phyloP scores from a whole-genome alignment of 2,113 vertebrate species.

The Proteles cristata region DNA sequence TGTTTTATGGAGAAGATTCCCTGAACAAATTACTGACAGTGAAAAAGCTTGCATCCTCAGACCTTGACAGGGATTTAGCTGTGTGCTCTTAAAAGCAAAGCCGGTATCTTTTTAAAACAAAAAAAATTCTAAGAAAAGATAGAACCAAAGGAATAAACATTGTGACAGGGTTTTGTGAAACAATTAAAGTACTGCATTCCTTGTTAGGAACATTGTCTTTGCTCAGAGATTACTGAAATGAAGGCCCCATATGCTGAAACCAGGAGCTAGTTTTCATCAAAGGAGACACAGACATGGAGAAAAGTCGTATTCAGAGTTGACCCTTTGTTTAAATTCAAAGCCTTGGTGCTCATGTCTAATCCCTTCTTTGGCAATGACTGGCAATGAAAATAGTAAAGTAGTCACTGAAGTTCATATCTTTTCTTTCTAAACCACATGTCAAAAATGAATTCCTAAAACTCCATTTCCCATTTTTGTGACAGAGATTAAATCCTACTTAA shows the following conservation, averaged over 20 bases:
- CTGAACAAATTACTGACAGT: neutral
- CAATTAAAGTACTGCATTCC: neutral
- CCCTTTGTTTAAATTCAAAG: neutral
- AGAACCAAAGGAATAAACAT: neutral
- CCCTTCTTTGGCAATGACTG: neutral
- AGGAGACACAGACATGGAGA: neutral
- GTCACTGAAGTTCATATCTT: neutral
- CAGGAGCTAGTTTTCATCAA: neutral
- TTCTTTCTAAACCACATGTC: neutral
- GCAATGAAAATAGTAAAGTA: neutral
- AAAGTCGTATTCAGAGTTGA: neutral
- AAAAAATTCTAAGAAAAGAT: conserved; percentile 47
- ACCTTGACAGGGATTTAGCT: neutral
- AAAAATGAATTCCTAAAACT: conserved; percentile 12
- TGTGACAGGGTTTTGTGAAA: neutral
- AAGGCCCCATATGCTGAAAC: conserved; percentile 22
- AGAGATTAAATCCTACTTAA: conserved; percentile 30
- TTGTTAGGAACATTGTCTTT: neutral
- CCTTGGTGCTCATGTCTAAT: neutral
- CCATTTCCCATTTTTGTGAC: neutral
- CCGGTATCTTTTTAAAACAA: conserved; percentile 54
- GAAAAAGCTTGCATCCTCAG: neutral
- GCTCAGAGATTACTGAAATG: neutral
- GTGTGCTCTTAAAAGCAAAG: conserved; percentile 16
- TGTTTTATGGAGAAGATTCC: conserved; percentile 9